Evolutionary conservation across 2,888 invertebrate genomes (phyloP).

Genomic region (Drosophila rubida): DNA sequence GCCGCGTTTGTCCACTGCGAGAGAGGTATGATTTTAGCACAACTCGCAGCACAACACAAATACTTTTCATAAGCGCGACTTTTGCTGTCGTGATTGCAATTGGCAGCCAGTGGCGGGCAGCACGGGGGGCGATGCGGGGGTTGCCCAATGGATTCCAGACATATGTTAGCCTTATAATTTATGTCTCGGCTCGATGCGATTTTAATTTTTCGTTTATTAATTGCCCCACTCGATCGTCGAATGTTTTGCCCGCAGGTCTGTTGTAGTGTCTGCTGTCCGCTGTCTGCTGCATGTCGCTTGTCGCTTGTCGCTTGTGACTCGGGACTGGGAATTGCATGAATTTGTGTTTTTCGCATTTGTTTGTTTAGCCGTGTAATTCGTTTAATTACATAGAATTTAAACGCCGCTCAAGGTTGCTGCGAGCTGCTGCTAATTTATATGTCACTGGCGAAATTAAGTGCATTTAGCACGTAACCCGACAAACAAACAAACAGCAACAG

Average conservation of each 20-base stretch:
- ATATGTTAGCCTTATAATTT: slow-evolving; percentile 78
- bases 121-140: slow-evolving; percentile 15
- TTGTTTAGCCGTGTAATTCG: slow-evolving; percentile 62
- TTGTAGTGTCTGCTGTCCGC: slow-evolving; percentile 15
- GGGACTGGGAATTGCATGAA: slow-evolving; percentile 9
- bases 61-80: slow-evolving; percentile 32
- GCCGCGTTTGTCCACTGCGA: slow-evolving; percentile 78
- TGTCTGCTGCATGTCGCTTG: slow-evolving; percentile 16
- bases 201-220: slow-evolving; percentile 72
- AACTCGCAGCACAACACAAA: slow-evolving; percentile 21
- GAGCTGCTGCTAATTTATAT: slow-evolving; percentile 71
- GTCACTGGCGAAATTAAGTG: slow-evolving; percentile 80
- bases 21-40: slow-evolving; percentile 72
- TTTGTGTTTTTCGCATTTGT: slow-evolving; percentile 16
- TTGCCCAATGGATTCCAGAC: slow-evolving; percentile 53
- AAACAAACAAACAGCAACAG: slow-evolving; percentile 44
- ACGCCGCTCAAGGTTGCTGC: slow-evolving; percentile 68
- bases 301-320: slow-evolving; percentile 3
- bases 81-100: slow-evolving; percentile 76
- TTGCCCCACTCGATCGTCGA: slow-evolving; percentile 58
- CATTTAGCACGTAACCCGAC: slow-evolving; percentile 69
- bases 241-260: slow-evolving; percentile 54
- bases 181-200: slow-evolving; percentile 57
- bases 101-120: slow-evolving; percentile 58
- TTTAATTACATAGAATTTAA: slow-evolving; percentile 75